A percentile compares a stretch with the other conserved stretches of the same genome.
Evolutionary conservation across 2,113 vertebrate genomes (phyloP).

Genomic region (Erythrolamprus reginae): DNA sequence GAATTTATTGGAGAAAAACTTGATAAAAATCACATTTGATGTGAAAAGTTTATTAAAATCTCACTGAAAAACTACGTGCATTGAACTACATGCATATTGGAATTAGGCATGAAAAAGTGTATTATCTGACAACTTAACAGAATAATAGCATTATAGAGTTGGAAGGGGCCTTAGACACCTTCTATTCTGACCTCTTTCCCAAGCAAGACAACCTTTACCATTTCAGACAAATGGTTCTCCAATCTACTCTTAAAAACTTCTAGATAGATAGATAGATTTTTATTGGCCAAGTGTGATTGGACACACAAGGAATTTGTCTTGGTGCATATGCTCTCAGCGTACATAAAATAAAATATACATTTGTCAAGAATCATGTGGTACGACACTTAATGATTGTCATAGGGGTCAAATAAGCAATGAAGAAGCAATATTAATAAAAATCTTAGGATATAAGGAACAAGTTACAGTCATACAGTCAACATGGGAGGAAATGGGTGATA

Average conservation of each 20-base stretch:
- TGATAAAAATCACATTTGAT: not conserved
- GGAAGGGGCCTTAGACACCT: not conserved
- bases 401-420: too few species aligned
- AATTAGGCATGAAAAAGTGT: not conserved
- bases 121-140: not conserved
- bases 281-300: too few species aligned
- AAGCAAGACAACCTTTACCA: not conserved
- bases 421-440: too few species aligned
- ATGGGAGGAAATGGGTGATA: too few species aligned
- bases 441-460: too few species aligned
- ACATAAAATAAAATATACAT: too few species aligned
- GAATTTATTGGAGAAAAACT: not conserved
- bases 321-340: too few species aligned
- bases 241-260: not conserved
- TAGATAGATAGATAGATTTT: too few species aligned
- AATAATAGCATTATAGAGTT: not conserved
- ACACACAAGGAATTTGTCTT: too few species aligned
- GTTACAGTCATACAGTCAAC: too few species aligned
- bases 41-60: not conserved
- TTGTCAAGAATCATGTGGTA: too few species aligned
- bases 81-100: not conserved
- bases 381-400: too few species aligned
- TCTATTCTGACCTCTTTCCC: not conserved
- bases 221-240: not conserved
- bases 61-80: not conserved